These are phyloP conservation scores for Mimas tiliae DNA, from an alignment of 2,888 invertebrate genomes.

Conservation along the genomic window DNA sequence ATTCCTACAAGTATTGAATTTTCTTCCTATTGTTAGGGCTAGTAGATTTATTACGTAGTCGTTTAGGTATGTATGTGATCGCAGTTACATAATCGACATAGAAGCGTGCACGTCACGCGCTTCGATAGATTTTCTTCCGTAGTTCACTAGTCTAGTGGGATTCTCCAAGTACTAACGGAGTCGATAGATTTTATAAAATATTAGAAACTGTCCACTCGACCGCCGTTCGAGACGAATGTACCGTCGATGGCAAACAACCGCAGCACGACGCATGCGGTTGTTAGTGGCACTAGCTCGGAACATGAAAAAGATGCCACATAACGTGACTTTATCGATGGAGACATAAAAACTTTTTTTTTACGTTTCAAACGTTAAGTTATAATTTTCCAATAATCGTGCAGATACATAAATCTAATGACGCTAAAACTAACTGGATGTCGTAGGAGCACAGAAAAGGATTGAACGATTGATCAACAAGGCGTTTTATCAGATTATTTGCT, in stretches of 20 bases:
- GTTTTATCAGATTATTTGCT: slow-evolving; percentile 66
- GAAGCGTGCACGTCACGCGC: slow-evolving; percentile 6
- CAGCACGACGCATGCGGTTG: slow-evolving; percentile 65
- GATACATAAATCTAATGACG: slow-evolving; percentile 39
- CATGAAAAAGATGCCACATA: slow-evolving; percentile 56
- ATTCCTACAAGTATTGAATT: slow-evolving; percentile 43
- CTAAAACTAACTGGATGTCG: slow-evolving; percentile 45
- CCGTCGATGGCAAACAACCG: slow-evolving; percentile 62
- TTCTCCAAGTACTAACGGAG: not conserved
- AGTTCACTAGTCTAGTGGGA: not conserved
- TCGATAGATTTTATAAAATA: slow-evolving; percentile 43
- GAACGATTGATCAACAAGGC: slow-evolving; percentile 52
- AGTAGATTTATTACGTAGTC: slow-evolving; percentile 30
- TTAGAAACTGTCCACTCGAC: slow-evolving; percentile 56
- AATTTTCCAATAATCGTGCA: slow-evolving; percentile 38
- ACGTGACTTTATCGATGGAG: slow-evolving; percentile 52
- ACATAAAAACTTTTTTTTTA: slow-evolving; percentile 41
- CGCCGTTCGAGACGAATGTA: slow-evolving; percentile 65
- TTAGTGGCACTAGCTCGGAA: slow-evolving; percentile 57
- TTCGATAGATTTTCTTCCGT: not conserved
- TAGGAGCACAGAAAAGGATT: slow-evolving; percentile 52
- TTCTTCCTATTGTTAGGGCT: slow-evolving; percentile 40
- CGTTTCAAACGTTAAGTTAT: slow-evolving; percentile 34
- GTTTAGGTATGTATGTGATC: not conserved
- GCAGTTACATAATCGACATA: slow-evolving; percentile 11